Evolutionary conservation across 2,113 vertebrate species (phyloP).

Genomic region (Gopherus evgoodei): DNA sequence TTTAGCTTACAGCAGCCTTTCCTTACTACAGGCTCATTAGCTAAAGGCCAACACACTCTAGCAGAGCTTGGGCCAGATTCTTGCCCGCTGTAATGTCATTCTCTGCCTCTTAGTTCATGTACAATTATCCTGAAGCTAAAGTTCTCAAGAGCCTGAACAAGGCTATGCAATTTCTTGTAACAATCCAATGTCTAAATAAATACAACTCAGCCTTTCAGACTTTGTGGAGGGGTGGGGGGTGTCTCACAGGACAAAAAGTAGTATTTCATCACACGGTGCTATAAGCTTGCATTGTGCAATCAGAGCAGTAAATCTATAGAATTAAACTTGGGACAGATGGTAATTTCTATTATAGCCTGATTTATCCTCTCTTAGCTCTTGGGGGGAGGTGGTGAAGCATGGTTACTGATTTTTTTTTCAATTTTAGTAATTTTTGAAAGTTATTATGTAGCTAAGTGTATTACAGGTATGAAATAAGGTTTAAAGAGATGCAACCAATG

Average conservation of each 20-base stretch:
- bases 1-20: not conserved
- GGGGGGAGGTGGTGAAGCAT: not conserved
- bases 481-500: not conserved
- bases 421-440: not conserved
- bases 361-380: not conserved
- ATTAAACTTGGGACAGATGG: slow-evolving; percentile 29
- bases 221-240: not conserved
- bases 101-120: not conserved
- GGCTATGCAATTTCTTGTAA: not conserved
- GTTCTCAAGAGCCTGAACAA: not conserved
- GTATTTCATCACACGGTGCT: not conserved
- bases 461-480: not conserved
- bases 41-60: not conserved
- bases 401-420: not conserved
- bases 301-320: slow-evolving; percentile 30
- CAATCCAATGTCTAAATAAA: not conserved
- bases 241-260: not conserved
- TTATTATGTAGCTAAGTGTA: not conserved
- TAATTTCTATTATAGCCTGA: slow-evolving; percentile 31
- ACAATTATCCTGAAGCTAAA: not conserved
- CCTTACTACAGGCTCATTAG: not conserved
- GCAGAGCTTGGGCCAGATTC: not conserved
- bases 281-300: slow-evolving; percentile 9
- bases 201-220: not conserved
- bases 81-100: not conserved